These are phyloP conservation scores for Zaprionus vittiger DNA, from an alignment of 1,140 invertebrate genomes.

Conservation along the genomic window DNA sequence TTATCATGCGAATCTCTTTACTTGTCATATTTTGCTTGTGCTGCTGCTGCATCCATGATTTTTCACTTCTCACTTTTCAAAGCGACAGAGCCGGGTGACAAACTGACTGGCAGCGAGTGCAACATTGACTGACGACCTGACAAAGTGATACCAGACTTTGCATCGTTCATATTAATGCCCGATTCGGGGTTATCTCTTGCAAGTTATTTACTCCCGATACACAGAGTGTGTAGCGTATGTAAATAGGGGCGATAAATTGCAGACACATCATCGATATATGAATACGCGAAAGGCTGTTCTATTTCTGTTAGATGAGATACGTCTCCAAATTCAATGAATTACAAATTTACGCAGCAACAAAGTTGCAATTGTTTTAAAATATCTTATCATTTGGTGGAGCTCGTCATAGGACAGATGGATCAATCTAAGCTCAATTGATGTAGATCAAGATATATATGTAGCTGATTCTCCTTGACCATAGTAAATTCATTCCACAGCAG, in stretches of 20 bases:
- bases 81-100: constrained; percentile 49
- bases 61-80: constrained; percentile 64
- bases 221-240: neutral
- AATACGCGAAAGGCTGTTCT: constrained; percentile 22
- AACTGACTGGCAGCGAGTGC: constrained; percentile 53
- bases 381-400: too few relatives aligned
- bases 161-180: constrained; percentile 33
- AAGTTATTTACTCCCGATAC: neutral
- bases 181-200: constrained; percentile 10
- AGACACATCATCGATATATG: neutral
- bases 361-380: constrained; percentile 16
- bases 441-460: neutral
- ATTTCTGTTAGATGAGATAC: constrained; percentile 60
- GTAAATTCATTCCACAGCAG: neutral
- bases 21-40: constrained; percentile 62
- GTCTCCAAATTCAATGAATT: constrained; percentile 39
- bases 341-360: constrained; percentile 13
- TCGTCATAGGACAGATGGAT: neutral
- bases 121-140: constrained; percentile 47
- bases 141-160: constrained; percentile 31
- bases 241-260: neutral
- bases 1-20: constrained; percentile 70
- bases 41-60: constrained; percentile 57
- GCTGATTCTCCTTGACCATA: neutral
- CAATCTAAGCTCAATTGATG: neutral